A percentile compares a stretch with the other conserved stretches of the same genome.
Evolutionary conservation across 1,140 invertebrate species (phyloP).

Genomic region (Drosophila saltans): DNA sequence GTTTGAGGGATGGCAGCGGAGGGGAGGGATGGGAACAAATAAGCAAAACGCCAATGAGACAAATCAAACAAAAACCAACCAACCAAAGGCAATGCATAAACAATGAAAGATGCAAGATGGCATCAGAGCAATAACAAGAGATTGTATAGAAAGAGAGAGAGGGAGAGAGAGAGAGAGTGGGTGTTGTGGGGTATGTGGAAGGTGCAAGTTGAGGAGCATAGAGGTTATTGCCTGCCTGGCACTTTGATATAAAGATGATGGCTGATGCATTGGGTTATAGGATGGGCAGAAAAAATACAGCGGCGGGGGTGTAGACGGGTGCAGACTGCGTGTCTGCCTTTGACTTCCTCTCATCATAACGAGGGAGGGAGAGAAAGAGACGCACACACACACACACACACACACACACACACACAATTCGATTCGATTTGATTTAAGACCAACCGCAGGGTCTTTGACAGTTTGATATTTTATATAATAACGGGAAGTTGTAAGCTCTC

Average conservation of each 20-base stretch:
- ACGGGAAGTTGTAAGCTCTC: slow-evolving; percentile 8
- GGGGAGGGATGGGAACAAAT: neutral
- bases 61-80: slow-evolving; percentile 9
- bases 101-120: slow-evolving; percentile 3
- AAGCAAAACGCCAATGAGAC: neutral
- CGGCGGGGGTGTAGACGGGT: neutral
- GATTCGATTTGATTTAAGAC: slow-evolving; percentile 12
- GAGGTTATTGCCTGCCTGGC: slow-evolving; percentile 34
- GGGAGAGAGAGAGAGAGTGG: neutral
- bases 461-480: slow-evolving; percentile 53
- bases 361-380: neutral
- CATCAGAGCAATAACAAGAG: slow-evolving; percentile 1
- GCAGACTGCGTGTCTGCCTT: slow-evolving; percentile 37
- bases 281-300: neutral
- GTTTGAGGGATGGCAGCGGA: neutral
- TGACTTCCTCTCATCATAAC: slow-evolving; percentile 9
- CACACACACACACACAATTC: neutral
- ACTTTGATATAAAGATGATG: slow-evolving; percentile 8
- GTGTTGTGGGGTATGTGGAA: neutral
- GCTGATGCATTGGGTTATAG: too few species aligned
- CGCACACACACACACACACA: too few species aligned
- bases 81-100: slow-evolving; percentile 6
- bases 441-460: slow-evolving; percentile 50
- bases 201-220: slow-evolving; percentile 7
- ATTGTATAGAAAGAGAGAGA: neutral